Conservation (phyloP, 2,113 vertebrate species). For the Microcebus tavaratra region DNA sequence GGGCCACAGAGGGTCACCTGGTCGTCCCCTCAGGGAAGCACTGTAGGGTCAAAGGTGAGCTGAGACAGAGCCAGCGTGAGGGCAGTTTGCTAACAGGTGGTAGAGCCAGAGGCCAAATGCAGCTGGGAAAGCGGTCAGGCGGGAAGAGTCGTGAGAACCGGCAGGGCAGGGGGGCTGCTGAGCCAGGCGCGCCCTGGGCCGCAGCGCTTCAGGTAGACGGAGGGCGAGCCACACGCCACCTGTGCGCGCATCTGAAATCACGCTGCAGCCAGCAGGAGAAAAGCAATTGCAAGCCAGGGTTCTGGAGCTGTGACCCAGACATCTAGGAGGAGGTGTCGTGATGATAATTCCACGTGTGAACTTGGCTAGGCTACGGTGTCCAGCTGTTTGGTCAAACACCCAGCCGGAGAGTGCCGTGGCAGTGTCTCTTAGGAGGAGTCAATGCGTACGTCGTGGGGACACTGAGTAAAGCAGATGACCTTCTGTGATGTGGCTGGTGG, state of each 20-base stretch:
- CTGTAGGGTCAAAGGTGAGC: accelerated
- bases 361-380: not conserved
- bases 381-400: not conserved
- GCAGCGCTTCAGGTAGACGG: accelerated
- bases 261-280: accelerated
- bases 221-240: not conserved
- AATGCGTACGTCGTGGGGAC: not conserved
- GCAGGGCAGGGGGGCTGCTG: too few species aligned
- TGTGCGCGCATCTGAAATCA: not conserved
- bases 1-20: not conserved
- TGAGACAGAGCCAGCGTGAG: not conserved
- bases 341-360: not conserved
- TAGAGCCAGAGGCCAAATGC: not conserved
- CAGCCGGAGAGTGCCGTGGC: not conserved
- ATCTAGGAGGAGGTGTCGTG: not conserved
- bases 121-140: accelerated
- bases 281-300: not conserved
- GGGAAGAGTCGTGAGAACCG: not conserved
- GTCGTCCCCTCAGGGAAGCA: not conserved
- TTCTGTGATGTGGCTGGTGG: not conserved
- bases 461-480: not conserved
- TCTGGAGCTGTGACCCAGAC: not conserved
- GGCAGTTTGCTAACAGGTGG: accelerated
- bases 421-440: not conserved
- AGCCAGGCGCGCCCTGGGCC: accelerated